Conservation (phyloP, 2,797 vertebrate species). For the Bufotes viridis region DNA sequence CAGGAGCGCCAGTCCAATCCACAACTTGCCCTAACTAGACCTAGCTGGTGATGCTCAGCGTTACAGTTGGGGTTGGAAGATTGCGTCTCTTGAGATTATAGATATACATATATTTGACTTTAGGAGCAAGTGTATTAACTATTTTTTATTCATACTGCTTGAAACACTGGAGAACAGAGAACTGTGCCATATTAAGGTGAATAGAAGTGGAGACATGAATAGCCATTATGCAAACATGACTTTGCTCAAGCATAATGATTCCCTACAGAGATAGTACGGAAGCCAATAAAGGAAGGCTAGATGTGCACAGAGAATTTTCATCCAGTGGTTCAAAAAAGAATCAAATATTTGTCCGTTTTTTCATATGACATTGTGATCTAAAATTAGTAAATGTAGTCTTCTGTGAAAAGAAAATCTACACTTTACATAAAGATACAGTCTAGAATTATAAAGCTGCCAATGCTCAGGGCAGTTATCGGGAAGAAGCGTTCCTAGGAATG, state of each 20-base stretch:
- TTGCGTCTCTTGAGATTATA: not conserved
- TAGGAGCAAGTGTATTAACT: not conserved
- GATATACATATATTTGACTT: not conserved
- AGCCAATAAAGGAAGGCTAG: not conserved
- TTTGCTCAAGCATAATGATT: conserved; percentile 1
- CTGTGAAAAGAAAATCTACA: not conserved
- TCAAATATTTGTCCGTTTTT: not conserved
- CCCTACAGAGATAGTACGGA: not conserved
- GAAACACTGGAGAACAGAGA: not conserved
- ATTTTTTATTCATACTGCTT: not conserved
- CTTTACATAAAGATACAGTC: not conserved
- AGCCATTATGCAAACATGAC: conserved; percentile 15
- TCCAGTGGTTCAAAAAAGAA: not conserved
- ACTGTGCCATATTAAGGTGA: not conserved
- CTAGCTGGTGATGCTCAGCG: no score
- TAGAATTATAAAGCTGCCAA: not conserved
- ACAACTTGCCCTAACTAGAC: no score
- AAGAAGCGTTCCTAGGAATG: no score
- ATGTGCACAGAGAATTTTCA: not conserved
- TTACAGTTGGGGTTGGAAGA: not conserved
- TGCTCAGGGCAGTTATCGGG: no score
- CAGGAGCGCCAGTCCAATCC: no score
- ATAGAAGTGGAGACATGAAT: not conserved
- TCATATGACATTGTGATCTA: not conserved
- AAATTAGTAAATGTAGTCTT: not conserved